These are phyloP conservation scores for Emmelina monodactyla DNA, from an alignment of 2,888 invertebrate species.

Conservation along the genomic window DNA sequence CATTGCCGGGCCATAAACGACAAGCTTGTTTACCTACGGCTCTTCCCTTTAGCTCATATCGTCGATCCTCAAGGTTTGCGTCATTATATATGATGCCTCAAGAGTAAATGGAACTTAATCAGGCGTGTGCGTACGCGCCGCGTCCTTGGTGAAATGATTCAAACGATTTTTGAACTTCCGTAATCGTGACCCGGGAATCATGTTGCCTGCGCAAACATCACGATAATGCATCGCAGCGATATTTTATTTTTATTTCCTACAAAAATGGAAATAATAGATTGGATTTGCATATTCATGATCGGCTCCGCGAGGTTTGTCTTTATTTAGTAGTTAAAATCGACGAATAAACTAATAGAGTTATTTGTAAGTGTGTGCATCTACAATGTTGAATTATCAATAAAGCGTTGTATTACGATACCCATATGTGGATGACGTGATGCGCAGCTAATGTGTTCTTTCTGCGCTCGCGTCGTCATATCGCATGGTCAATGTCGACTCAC, in stretches of 20 bases:
- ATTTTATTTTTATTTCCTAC: slow-evolving; percentile 26
- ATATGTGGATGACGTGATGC: slow-evolving; percentile 17
- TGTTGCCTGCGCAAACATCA: slow-evolving; percentile 25
- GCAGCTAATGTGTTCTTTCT: slow-evolving; percentile 22
- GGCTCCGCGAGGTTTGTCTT: slow-evolving; percentile 32
- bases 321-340: slow-evolving; percentile 29
- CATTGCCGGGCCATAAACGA: slow-evolving; percentile 51
- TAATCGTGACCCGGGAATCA: slow-evolving; percentile 36
- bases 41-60: slow-evolving; percentile 52
- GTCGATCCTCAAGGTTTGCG: slow-evolving; percentile 34
- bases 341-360: slow-evolving; percentile 24
- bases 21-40: slow-evolving; percentile 54
- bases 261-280: slow-evolving; percentile 44
- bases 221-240: slow-evolving; percentile 29
- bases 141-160: slow-evolving; percentile 35
- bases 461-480: slow-evolving; percentile 17
- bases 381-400: slow-evolving; percentile 38
- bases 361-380: slow-evolving; percentile 23
- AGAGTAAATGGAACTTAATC: background rate
- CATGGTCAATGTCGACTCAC: slow-evolving; percentile 41
- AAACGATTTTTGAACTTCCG: slow-evolving; percentile 40
- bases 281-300: slow-evolving; percentile 42
- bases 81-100: slow-evolving; percentile 24
- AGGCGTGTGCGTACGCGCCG: slow-evolving; percentile 18
- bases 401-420: slow-evolving; percentile 30